Conservation (phyloP, 2,113 vertebrate genomes). For the Terrapene triunguis region DNA sequence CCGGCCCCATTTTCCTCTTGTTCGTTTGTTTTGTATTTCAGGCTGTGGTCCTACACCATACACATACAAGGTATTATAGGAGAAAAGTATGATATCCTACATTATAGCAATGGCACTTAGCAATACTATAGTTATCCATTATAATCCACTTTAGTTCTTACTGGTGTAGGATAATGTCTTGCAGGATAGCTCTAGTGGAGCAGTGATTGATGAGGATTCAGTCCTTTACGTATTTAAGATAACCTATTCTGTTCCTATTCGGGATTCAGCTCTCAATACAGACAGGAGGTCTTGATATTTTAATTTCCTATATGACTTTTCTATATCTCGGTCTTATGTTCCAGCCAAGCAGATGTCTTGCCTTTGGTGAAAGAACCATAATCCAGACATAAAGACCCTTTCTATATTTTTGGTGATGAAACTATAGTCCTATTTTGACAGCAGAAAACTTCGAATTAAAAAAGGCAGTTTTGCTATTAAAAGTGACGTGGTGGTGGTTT, state of each 20-base stretch:
- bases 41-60: neutral
- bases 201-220: neutral
- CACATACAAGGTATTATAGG: neutral
- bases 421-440: neutral
- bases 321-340: neutral
- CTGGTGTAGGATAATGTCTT: neutral
- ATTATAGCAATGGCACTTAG: neutral
- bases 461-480: neutral
- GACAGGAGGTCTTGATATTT: neutral
- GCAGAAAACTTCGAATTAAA: neutral
- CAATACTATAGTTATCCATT: slow-evolving; percentile 1
- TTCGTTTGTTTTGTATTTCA: neutral
- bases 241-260: neutral
- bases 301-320: neutral
- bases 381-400: neutral
- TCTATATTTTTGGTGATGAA: neutral
- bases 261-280: neutral
- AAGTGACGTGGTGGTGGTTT: neutral
- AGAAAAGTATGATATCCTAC: neutral
- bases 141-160: slow-evolving; percentile 41
- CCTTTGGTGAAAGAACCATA: neutral
- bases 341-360: neutral
- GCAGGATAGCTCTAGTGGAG: neutral
- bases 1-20: neutral
- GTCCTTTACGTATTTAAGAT: neutral